Evolutionary conservation across 2,113 vertebrate species (phyloP).

Genomic region (Saiga tatarica): DNA sequence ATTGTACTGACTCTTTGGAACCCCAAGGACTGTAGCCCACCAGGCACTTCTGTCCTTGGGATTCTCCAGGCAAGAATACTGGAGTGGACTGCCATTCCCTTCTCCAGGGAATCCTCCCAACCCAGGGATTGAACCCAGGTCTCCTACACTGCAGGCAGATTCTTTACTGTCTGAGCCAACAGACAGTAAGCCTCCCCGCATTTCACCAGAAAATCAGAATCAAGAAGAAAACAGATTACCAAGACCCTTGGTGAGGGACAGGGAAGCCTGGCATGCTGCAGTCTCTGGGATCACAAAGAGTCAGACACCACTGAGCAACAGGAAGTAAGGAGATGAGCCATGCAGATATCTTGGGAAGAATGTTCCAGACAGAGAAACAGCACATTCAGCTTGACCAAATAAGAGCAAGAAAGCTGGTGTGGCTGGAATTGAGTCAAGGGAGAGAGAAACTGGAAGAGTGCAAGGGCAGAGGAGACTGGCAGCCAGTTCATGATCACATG

Average conservation of each 20-base stretch:
- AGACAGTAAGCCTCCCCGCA: background rate
- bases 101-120: background rate
- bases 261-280: background rate
- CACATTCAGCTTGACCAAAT: background rate
- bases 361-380: background rate
- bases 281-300: background rate
- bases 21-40: background rate
- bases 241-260: background rate
- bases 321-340: background rate
- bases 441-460: background rate
- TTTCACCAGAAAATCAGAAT: background rate
- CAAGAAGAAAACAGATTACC: background rate
- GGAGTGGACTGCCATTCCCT: background rate
- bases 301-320: background rate
- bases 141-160: background rate
- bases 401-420: background rate
- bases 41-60: background rate
- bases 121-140: background rate
- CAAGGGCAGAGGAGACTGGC: background rate
- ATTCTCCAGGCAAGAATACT: background rate
- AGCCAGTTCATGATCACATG: background rate
- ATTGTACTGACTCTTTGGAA: background rate
- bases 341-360: background rate
- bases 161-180: background rate
- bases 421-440: background rate